Conservation (phyloP, 2,797 vertebrate genomes). For the Dromococcyx pavoninus region DNA sequence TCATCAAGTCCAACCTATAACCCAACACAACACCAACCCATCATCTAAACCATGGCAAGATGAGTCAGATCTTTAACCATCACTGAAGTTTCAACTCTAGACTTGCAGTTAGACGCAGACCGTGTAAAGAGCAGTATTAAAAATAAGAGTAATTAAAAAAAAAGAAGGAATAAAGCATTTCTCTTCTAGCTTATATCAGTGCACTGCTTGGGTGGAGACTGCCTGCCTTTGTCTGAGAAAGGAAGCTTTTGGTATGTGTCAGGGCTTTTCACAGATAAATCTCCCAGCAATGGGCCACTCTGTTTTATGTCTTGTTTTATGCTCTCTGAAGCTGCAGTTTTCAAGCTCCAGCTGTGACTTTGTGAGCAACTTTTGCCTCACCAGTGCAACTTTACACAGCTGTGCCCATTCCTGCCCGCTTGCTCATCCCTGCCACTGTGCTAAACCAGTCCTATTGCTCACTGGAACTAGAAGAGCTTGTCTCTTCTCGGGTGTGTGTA, state of each 20-base stretch:
- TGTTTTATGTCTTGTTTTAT: neutral
- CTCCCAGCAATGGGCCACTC: neutral
- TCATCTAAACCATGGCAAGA: no score
- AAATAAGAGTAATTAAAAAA: neutral
- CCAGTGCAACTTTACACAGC: fast-evolving
- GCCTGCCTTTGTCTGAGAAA: neutral
- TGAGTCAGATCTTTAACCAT: neutral
- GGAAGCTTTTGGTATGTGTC: neutral
- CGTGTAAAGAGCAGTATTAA: neutral
- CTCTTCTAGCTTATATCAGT: neutral
- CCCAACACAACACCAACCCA: no score
- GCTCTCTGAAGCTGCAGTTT: neutral
- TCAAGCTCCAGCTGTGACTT: neutral
- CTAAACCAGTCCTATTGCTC: neutral
- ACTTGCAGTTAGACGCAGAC: neutral
- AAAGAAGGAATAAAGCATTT: fast-evolving
- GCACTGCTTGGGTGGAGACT: neutral
- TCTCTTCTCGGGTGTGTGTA: neutral
- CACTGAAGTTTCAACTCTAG: neutral
- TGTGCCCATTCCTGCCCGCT: neutral
- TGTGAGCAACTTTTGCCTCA: neutral
- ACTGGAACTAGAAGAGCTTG: neutral
- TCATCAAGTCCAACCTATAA: no score
- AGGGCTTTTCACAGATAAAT: neutral
- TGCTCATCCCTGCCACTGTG: neutral